Evolutionary conservation across 2,113 vertebrate genomes (phyloP).

Genomic region (Lonchura striata): DNA sequence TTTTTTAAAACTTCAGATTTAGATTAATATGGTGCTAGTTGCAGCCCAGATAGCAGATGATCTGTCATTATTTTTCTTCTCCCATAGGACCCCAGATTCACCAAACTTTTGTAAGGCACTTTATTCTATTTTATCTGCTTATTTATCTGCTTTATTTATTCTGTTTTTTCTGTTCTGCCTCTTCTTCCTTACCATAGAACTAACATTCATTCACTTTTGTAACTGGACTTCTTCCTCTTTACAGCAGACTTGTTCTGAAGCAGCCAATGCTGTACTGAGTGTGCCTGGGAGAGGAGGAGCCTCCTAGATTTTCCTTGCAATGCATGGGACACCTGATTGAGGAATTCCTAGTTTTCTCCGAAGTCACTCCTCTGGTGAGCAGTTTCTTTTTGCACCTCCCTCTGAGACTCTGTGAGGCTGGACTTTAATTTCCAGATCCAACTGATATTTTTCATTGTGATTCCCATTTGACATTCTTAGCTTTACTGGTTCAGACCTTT

Average conservation of each 20-base stretch:
- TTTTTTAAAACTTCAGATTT: background rate
- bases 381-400: background rate
- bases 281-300: background rate
- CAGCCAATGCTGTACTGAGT: background rate
- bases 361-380: background rate
- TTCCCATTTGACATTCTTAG: background rate
- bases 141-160: too few species aligned
- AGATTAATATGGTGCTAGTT: background rate
- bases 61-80: background rate
- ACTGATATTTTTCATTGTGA: background rate
- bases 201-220: accelerated
- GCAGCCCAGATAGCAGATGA: background rate
- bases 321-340: background rate
- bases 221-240: background rate
- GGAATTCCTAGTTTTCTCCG: background rate
- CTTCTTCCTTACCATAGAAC: background rate
- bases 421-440: background rate
- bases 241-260: background rate
- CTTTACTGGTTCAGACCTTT: background rate
- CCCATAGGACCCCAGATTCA: background rate
- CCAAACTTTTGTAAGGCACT: background rate
- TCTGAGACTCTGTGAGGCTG: background rate
- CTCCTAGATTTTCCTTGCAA: background rate
- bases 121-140: background rate
- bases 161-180: background rate